phyloP scores from a whole-genome alignment of 2,888 invertebrate genomes.

The Monopis laevigella region DNA sequence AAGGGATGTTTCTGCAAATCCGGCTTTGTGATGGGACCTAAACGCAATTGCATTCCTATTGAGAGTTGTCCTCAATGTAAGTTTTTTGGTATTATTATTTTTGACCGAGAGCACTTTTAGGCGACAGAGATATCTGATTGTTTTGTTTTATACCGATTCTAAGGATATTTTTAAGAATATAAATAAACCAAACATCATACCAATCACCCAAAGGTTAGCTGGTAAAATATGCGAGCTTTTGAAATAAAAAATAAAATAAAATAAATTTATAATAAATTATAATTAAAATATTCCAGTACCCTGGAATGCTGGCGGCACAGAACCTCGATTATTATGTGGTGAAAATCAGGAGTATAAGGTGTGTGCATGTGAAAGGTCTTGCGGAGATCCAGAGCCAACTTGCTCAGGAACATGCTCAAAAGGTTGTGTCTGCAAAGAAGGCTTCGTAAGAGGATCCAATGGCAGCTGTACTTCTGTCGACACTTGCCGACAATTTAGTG shows the following conservation, averaged over 20 bases:
- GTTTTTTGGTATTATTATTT: too few relatives aligned
- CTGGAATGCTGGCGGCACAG: too few relatives aligned
- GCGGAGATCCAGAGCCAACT: conserved; percentile 28
- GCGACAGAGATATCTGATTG: too few relatives aligned
- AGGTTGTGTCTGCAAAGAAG: conserved; percentile 42
- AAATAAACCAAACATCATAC: too few relatives aligned
- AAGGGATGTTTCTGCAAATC: conserved; percentile 40
- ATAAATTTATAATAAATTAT: too few relatives aligned
- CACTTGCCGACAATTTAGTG: conserved; percentile 39
- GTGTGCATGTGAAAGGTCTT: conserved; percentile 37
- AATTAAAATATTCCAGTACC: too few relatives aligned
- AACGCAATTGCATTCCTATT: conserved; percentile 31
- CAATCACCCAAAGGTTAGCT: too few relatives aligned
- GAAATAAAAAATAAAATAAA: too few relatives aligned
- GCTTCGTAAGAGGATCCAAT: conserved; percentile 29
- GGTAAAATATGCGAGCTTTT: too few relatives aligned
- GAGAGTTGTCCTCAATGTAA: conserved; percentile 37
- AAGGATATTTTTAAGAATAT: too few relatives aligned
- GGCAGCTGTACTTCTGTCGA: conserved; percentile 32
- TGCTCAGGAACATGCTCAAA: conserved; percentile 27
- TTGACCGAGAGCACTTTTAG: too few relatives aligned
- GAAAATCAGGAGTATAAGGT: conserved; percentile 30
- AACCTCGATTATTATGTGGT: conserved; percentile 30
- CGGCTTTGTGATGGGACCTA: conserved; percentile 31
- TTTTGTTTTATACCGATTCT: too few relatives aligned